Evolutionary conservation across 2,888 invertebrate species (phyloP), one percentile per base, ranked within the genome.

Genomic region (Xanthostigma xanthostigma): DNA sequence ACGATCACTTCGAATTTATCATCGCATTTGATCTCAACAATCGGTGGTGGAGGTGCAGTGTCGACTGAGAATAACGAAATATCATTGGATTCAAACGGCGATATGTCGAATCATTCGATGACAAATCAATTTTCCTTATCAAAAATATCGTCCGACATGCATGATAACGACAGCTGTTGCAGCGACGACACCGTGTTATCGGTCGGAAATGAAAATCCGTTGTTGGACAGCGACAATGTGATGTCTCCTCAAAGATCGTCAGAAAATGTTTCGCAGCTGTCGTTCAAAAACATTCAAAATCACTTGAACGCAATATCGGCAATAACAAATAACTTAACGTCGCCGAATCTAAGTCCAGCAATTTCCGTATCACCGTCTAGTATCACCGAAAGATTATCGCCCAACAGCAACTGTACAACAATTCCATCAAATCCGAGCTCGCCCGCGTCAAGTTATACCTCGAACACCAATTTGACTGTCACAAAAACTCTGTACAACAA

Each of bases 171-270:
- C 53, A 83, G 82, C 51, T 79, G 81, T 54, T 79, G 81, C 56
- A 81, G 81, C 57, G 84, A 84, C 58, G 86, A 84, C 59, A 88
- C 87, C 41, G 87, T 86, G 4, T 62, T 88, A 36, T 87, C 86
- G 56, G 87, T 88, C 53, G 86, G 87, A 8, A 85, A 86, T 60
- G 87, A 88, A 57, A 78, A 75, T 8, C 70, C 72, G 2, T 62
- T 57, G 37, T 68, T 61, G 49, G 52, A 53, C 47, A 54, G 50
- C 48, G 54, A 55, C 46, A 51, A 47, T 14, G 48, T 53, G 45
- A 53, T 49, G 45, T 49, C 46, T 38, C 52, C 35, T 36, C 14
- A 36, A 12, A 38, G 34, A 12, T 45, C 46, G 12, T 27, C 39
- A 36, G 35, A 46, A 37, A 44, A 14, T 9, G 39, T 43, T 33